These are phyloP conservation scores for Camponotus floridanus DNA, from an alignment of 1,140 invertebrate species.

Conservation along the genomic window DNA sequence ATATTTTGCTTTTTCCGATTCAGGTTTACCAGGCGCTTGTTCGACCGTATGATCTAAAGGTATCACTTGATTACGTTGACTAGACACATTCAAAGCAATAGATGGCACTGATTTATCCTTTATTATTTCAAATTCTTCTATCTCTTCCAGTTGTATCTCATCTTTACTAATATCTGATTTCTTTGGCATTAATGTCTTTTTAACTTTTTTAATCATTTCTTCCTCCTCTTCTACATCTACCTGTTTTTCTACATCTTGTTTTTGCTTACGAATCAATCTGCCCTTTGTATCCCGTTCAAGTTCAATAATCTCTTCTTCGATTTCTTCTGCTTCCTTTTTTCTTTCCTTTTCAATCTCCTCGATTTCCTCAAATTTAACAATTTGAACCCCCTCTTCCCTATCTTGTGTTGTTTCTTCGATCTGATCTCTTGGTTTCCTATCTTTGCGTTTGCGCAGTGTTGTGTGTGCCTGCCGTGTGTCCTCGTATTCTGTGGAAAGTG, in stretches of 20 bases:
- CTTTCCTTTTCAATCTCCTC: constrained; percentile 67
- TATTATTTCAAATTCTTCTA: constrained; percentile 83
- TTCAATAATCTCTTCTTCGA: constrained; percentile 81
- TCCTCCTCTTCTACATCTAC: constrained; percentile 71
- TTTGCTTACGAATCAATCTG: constrained; percentile 80
- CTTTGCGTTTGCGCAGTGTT: constrained; percentile 84
- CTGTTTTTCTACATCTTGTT: constrained; percentile 77
- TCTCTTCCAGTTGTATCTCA: constrained; percentile 82
- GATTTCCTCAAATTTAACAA: constrained; percentile 78
- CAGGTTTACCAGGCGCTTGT: constrained; percentile 84
- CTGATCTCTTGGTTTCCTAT: constrained; percentile 81
- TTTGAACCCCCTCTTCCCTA: constrained; percentile 81
- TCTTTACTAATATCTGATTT: constrained; percentile 76
- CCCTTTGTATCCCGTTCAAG: constrained; percentile 81
- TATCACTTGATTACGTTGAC: constrained; percentile 86
- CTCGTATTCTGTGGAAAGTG: constrained; percentile 87
- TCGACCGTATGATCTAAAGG: constrained; percentile 85
- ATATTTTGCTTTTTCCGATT: constrained; percentile 86
- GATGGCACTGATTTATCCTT: constrained; percentile 75
- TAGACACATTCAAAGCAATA: constrained; percentile 80
- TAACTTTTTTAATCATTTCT: constrained; percentile 70
- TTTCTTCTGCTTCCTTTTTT: constrained; percentile 73
- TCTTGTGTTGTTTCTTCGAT: constrained; percentile 78
- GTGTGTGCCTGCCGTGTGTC: constrained; percentile 85
- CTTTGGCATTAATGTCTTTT: constrained; percentile 77